A percentile compares a stretch with the other conserved stretches of the same genome.
These are phyloP conservation scores for Willisornis vidua DNA, from an alignment of 2,113 vertebrate species.

Conservation along the genomic window DNA sequence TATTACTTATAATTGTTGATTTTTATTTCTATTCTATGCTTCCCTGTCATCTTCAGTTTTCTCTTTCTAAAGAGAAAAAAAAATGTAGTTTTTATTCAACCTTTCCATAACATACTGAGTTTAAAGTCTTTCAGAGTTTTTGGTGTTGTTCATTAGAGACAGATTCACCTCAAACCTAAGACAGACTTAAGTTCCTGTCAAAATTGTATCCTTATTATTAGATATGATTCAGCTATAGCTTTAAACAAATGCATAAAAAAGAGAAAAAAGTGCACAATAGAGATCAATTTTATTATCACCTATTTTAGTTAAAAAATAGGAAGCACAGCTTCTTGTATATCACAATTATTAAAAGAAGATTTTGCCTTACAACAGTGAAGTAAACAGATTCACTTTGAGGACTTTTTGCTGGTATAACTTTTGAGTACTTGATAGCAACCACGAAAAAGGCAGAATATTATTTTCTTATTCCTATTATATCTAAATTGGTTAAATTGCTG, in stretches of 20 bases:
- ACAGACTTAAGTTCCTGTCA: not conserved
- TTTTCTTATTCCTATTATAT: constrained; percentile 10
- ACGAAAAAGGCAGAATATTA: not conserved
- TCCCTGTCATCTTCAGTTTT: not conserved
- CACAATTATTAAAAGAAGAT: not conserved
- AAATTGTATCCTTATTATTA: not conserved
- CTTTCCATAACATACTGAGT: not conserved
- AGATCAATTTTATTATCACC: not conserved
- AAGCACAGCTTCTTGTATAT: not conserved
- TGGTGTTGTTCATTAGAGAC: not conserved
- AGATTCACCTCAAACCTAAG: not conserved
- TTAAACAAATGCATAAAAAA: not conserved
- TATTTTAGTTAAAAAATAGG: not conserved
- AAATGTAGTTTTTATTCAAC: not conserved
- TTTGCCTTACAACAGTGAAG: not conserved
- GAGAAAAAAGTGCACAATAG: not conserved
- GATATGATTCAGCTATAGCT: not conserved
- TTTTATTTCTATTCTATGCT: not conserved
- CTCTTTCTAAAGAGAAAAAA: not conserved
- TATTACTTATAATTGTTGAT: not conserved
- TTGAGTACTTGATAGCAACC: not conserved
- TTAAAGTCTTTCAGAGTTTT: not conserved
- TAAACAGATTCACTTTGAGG: not conserved
- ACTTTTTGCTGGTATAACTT: not conserved
- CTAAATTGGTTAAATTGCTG: not conserved